These are phyloP conservation scores for crab-eating macaque (Macaca fascicularis) DNA, from an alignment of 2,113 vertebrate genomes.

Conservation along the genomic window DNA sequence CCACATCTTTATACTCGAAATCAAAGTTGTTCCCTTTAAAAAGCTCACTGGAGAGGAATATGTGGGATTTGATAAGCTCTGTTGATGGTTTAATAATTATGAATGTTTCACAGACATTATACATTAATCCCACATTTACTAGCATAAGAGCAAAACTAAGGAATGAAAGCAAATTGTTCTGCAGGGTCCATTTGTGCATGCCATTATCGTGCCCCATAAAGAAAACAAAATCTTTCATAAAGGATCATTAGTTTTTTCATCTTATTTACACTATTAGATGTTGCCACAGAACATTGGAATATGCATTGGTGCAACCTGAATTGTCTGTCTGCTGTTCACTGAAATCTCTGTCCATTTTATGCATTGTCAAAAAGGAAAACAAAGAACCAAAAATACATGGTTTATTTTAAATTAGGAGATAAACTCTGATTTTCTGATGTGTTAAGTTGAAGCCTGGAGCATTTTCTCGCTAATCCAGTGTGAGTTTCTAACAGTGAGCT, in stretches of 20 bases:
- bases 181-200: neutral
- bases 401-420: neutral
- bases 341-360: neutral
- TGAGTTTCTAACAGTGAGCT: neutral
- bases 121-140: neutral
- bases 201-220: neutral
- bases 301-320: rapidly evolving
- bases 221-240: neutral
- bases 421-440: neutral
- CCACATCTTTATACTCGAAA: neutral
- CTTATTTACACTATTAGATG: neutral
- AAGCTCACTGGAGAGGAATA: neutral
- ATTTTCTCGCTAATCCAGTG: neutral
- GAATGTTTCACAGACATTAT: neutral
- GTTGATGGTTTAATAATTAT: neutral
- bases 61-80: neutral
- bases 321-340: too few species aligned
- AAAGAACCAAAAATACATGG: neutral
- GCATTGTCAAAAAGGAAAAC: neutral
- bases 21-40: neutral
- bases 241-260: neutral
- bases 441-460: neutral
- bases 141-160: neutral
- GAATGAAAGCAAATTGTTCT: neutral
- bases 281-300: neutral